Conservation (phyloP, 2,888 invertebrate genomes). For the Eulithis testata region DNA sequence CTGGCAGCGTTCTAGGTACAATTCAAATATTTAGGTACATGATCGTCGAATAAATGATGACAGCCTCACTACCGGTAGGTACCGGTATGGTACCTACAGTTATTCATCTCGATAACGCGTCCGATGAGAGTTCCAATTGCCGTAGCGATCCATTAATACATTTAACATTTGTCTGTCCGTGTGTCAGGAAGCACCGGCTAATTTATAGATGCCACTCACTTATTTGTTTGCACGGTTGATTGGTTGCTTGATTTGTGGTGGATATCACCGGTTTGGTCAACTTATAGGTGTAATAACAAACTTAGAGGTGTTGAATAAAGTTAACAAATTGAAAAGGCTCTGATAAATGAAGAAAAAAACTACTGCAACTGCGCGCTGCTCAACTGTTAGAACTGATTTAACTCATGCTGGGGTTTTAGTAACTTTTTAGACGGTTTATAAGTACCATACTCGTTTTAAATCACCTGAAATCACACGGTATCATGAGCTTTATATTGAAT, state of each 20-base stretch:
- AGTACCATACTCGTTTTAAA: too few species aligned
- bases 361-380: neutral
- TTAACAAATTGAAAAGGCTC: too few species aligned
- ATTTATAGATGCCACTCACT: constrained; percentile 40
- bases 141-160: constrained; percentile 42
- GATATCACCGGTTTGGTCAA: neutral
- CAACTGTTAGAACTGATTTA: too few species aligned
- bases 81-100: neutral
- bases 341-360: too few species aligned
- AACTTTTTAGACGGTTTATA: too few species aligned
- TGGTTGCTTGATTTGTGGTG: constrained; percentile 13
- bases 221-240: constrained; percentile 34
- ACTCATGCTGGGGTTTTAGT: too few species aligned
- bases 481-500: too few species aligned
- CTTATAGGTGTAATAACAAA: too few species aligned
- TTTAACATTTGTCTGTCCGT: constrained; percentile 40
- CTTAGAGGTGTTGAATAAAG: too few species aligned
- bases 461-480: too few species aligned
- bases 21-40: too few species aligned
- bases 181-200: constrained; percentile 39
- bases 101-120: constrained; percentile 38
- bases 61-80: neutral
- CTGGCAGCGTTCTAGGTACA: too few species aligned
- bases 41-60: neutral
- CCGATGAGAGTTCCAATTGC: constrained; percentile 44